Evolutionary conservation across 1,140 invertebrate genomes (phyloP).

Genomic region (Diabrotica undecimpunctata): DNA sequence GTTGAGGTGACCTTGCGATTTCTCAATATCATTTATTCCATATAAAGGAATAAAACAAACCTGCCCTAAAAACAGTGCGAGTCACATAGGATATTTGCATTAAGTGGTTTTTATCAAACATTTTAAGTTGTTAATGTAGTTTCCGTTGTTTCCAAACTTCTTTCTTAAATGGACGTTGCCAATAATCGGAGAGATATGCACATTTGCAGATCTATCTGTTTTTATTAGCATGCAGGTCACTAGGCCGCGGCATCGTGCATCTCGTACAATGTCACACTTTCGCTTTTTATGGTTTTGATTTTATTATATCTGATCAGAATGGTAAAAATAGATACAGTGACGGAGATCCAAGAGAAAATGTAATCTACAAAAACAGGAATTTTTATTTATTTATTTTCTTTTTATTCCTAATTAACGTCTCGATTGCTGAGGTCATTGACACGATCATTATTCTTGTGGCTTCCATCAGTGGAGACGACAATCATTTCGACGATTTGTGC

Average conservation of each 20-base stretch:
- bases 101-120: background rate
- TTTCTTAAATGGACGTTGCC: background rate
- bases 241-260: constrained; percentile 8
- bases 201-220: constrained; percentile 5
- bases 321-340: background rate
- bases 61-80: background rate
- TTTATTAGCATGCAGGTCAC: constrained; percentile 5
- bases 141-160: too few species aligned
- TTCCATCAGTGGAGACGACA: too few species aligned
- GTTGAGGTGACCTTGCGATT: too few species aligned
- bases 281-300: constrained; percentile 14
- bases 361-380: too few species aligned
- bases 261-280: constrained; percentile 12
- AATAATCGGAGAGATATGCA: background rate
- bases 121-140: background rate
- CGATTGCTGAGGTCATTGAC: too few species aligned
- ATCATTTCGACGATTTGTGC: too few species aligned
- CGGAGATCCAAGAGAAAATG: too few species aligned
- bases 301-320: constrained; percentile 5
- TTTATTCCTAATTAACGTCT: too few species aligned
- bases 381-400: too few species aligned
- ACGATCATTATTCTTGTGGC: too few species aligned
- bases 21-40: background rate
- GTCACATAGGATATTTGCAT: background rate
- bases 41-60: background rate